These are phyloP conservation scores for Nylanderia fulva DNA, from an alignment of 1,140 invertebrate species.

Conservation along the genomic window DNA sequence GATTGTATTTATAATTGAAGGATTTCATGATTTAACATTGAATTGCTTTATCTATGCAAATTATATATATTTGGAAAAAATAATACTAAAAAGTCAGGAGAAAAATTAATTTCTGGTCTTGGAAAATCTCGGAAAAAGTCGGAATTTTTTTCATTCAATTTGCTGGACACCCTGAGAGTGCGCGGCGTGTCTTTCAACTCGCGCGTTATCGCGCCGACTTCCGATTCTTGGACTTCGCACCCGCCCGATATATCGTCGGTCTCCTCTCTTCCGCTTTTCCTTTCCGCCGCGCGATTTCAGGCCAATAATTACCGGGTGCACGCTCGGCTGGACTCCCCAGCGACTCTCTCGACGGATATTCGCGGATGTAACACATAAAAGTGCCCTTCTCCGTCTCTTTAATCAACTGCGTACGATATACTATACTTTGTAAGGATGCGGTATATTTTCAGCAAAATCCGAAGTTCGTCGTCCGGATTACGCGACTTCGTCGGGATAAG, in stretches of 20 bases:
- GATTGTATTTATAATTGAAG: too few species aligned
- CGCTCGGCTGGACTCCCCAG: not conserved
- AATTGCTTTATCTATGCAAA: too few species aligned
- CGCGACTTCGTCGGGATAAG: not conserved
- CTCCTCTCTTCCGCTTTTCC: constrained; percentile 42
- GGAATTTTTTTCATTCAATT: too few species aligned
- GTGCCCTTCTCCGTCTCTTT: constrained; percentile 3
- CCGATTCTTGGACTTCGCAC: constrained; percentile 20
- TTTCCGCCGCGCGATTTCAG: constrained; percentile 43
- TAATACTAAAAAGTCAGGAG: too few species aligned
- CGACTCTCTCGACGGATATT: not conserved
- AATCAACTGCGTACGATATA: not conserved
- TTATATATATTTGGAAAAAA: too few species aligned
- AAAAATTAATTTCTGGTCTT: too few species aligned
- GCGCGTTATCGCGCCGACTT: constrained; percentile 18
- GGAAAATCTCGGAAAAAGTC: too few species aligned
- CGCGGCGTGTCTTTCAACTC: not conserved
- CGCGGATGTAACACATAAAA: constrained; percentile 44
- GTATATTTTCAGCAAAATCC: constrained; percentile 21
- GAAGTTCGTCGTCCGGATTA: not conserved
- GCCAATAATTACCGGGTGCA: constrained; percentile 46
- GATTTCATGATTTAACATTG: too few species aligned
- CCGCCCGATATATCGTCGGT: not conserved
- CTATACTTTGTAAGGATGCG: not conserved
- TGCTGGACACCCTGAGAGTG: too few species aligned